Evolutionary conservation across 2,113 vertebrate genomes (phyloP), one percentile per base, ranked within the genome.

Genomic region (Anas platyrhynchos): DNA sequence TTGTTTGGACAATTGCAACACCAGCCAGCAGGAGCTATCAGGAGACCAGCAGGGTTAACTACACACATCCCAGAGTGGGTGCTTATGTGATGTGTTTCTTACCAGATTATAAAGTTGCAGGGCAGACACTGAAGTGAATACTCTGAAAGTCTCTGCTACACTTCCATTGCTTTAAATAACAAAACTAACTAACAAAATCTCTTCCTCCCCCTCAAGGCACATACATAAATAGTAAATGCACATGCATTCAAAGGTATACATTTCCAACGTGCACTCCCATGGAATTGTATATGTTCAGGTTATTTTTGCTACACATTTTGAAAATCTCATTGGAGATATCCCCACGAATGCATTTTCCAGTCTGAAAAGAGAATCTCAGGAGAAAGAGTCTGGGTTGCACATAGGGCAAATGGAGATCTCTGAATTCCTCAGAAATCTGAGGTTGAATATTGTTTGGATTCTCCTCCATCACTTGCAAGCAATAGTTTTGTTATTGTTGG

Each of bases 401-500:
- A 84, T 34, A 65, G 58, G n/a, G 48, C 9, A 86, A 74, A 59
- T 12, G 83, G 43, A 92, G 54, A 63, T 78, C 91, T 93, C 77
- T 1, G 5, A 68, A 92, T 91, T 92, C 89, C 91, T 92, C 88
- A 90, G 52, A 78, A 95, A 93, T 89, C 68, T 94, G 81, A 66
- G 63, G 59, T 63, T 44, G 77, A 90, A 91, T 74, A 74, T 86
- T 93, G 79, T 83, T 95, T 95, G 83, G 82, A 94, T 81, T 93
- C 73, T 93, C 68, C 34, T 91, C 90, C 1, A 2, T 83, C 93
- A 91, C 29, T 91, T 68, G 72, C 59, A 71, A 55, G 78, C 54
- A 87, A 77, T 11, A 62, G 50, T 56, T 95, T 81, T 96, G 89
- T 94, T 97, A 88, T 94, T 86, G 79, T 80, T 95, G 79, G 56